Base-by-base conservation (phyloP, 2,797 vertebrate species). In the Tolypeutes matacus region DNA sequence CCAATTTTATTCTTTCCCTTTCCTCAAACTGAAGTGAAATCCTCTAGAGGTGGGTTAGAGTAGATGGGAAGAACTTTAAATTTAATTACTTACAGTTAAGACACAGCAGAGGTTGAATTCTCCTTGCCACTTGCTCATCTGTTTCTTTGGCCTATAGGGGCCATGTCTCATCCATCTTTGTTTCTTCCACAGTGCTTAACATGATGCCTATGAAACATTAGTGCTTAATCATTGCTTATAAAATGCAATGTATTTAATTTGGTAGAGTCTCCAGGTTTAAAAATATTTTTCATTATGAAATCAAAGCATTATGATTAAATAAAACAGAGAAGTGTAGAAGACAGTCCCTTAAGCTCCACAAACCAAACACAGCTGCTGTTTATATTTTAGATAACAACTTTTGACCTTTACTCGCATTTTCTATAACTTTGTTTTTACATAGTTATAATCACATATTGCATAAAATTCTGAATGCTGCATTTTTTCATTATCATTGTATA, bases 391-490 rank as follows among this genome's bases (percentile, higher is more conserved):
- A 82, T 25, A 88, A 86, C 64, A 73, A 53, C 6, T 85, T 31
- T 89, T 0, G 2, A 17, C 67, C 36, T 85, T 91, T 70, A 70
- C 6, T 18, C 17, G 39, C 31, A 42, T 42, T 76, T n/a, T 82
- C 31, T 76, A 83, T 94, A 94, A 36, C 49, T 94, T 93, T 69
- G 0, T 60, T 97, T 86, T 18, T 77, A 76, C 2, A 2, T 91
- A 0, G 29, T 64, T 91, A 84, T 82, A 73, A 51, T 78, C 75
- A 86, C 36, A n/a, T 8, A 29, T 91, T 82, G 27, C 49, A 85
- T 81, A 60, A 46, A 86, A 85, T 86, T 72, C n/a, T 93, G 42
- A 89, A 60, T 89, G 91, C 58, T 77, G 34, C 34, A 93, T 84
- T 77, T 80, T n/a, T 36, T 5, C 27, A 7, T 39, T 49, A 31